phyloP scores from a whole-genome alignment of 2,113 vertebrate species.

The Pseudorasbora parva region DNA sequence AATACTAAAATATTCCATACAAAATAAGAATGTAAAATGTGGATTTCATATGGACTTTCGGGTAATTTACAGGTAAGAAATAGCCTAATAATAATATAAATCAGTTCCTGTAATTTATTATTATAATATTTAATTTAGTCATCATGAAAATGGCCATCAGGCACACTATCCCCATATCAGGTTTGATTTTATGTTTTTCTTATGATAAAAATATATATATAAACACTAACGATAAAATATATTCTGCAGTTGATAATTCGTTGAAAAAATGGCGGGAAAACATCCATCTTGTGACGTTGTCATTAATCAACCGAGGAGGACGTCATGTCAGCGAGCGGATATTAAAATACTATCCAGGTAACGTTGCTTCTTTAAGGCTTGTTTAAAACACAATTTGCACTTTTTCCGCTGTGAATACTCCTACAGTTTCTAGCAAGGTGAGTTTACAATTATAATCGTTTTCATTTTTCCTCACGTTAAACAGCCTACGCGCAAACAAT shows the following conservation, averaged over 20 bases:
- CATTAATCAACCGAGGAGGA: background rate
- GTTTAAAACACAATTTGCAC: background rate
- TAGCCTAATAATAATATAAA: too few species aligned
- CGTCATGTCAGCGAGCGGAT: background rate
- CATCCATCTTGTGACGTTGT: background rate
- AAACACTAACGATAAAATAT: background rate
- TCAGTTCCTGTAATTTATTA: too few species aligned
- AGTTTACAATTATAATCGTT: background rate
- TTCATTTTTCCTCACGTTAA: too few species aligned
- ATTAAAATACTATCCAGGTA: background rate
- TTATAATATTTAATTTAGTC: too few species aligned
- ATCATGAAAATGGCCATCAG: too few species aligned
- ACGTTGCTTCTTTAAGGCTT: background rate
- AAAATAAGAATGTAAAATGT: background rate
- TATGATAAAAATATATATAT: background rate
- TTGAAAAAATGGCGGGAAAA: background rate
- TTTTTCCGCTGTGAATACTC: background rate
- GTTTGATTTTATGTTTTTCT: background rate
- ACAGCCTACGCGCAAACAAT: background rate
- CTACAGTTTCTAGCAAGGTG: background rate
- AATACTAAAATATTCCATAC: background rate
- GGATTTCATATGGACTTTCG: background rate
- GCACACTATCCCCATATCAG: background rate
- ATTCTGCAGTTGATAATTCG: background rate
- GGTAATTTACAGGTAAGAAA: background rate